These are phyloP conservation scores for Slavum lentiscoides DNA, from an alignment of 2,888 invertebrate species.

Conservation along the genomic window DNA sequence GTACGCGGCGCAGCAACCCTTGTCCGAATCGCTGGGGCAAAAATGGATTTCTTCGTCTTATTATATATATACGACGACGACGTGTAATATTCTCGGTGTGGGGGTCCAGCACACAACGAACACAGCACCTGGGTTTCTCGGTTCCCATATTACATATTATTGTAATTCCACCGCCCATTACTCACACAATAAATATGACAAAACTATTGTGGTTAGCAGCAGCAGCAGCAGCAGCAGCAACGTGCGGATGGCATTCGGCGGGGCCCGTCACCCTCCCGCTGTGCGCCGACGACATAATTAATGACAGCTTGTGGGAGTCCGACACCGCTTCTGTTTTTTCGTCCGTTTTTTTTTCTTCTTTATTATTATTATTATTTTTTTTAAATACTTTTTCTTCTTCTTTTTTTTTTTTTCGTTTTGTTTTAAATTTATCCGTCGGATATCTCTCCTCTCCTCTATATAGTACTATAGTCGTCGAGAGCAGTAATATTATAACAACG, in stretches of 20 bases:
- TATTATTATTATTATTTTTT: slow-evolving; percentile 7
- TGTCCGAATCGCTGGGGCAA: slow-evolving; percentile 44
- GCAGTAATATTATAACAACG: not conserved
- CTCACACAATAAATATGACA: slow-evolving; percentile 51
- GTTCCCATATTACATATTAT: slow-evolving; percentile 29
- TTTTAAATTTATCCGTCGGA: too few species aligned
- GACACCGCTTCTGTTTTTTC: slow-evolving; percentile 42
- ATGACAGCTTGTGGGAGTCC: slow-evolving; percentile 53
- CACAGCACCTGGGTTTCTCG: slow-evolving; percentile 50
- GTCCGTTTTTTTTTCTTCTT: not conserved
- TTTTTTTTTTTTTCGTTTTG: not conserved
- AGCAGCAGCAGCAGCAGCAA: slow-evolving; percentile 7
- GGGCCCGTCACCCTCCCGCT: slow-evolving; percentile 52
- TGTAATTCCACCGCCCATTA: slow-evolving; percentile 49
- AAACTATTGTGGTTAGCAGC: slow-evolving; percentile 44
- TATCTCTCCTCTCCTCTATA: slow-evolving; percentile 6
- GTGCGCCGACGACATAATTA: slow-evolving; percentile 51
- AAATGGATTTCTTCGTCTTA: slow-evolving; percentile 50
- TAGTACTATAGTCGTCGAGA: not conserved
- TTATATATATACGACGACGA: slow-evolving; percentile 30
- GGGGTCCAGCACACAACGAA: slow-evolving; percentile 6
- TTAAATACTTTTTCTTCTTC: slow-evolving; percentile 14
- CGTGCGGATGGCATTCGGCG: slow-evolving; percentile 51
- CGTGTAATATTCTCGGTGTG: slow-evolving; percentile 45
- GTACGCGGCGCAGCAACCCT: slow-evolving; percentile 17